These are phyloP conservation scores for Megathymus violae DNA, from an alignment of 1,140 invertebrate species.

Conservation along the genomic window DNA sequence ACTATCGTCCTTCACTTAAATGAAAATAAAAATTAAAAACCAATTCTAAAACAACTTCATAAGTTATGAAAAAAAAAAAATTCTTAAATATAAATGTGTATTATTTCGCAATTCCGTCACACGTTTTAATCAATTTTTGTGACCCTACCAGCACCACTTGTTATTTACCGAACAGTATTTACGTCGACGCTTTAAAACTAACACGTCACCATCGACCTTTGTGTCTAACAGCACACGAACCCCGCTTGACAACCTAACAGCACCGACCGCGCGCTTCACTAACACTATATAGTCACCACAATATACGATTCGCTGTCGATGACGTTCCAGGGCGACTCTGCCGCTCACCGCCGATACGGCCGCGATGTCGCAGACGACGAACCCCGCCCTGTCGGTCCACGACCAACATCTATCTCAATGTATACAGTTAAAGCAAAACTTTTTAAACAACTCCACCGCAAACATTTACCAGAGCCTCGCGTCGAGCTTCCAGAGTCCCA, in stretches of 20 bases:
- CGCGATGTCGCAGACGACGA: conserved; percentile 82
- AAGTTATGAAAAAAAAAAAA: not conserved
- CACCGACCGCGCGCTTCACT: conserved; percentile 45
- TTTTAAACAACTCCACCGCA: conserved; percentile 71
- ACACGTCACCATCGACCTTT: conserved; percentile 37
- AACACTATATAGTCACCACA: conserved; percentile 27
- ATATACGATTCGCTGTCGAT: conserved; percentile 4
- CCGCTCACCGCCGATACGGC: conserved; percentile 87
- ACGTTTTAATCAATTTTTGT: conserved; percentile 26
- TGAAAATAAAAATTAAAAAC: not conserved
- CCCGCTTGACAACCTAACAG: conserved; percentile 61
- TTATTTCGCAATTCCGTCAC: conserved; percentile 14
- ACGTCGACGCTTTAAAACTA: conserved; percentile 44
- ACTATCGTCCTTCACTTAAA: not conserved
- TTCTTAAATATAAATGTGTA: conserved; percentile 2
- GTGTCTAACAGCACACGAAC: conserved; percentile 70
- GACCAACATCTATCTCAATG: conserved; percentile 85
- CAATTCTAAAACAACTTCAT: conserved; percentile 18
- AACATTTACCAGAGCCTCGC: conserved; percentile 74
- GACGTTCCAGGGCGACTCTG: conserved; percentile 87
- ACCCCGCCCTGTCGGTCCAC: conserved; percentile 69
- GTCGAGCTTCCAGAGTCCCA: conserved; percentile 62
- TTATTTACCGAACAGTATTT: conserved; percentile 59
- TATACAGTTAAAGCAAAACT: conserved; percentile 80
- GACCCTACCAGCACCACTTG: conserved; percentile 72